Conservation (phyloP, 2,113 vertebrate species). For the Melanotaenia duboulayi region DNA sequence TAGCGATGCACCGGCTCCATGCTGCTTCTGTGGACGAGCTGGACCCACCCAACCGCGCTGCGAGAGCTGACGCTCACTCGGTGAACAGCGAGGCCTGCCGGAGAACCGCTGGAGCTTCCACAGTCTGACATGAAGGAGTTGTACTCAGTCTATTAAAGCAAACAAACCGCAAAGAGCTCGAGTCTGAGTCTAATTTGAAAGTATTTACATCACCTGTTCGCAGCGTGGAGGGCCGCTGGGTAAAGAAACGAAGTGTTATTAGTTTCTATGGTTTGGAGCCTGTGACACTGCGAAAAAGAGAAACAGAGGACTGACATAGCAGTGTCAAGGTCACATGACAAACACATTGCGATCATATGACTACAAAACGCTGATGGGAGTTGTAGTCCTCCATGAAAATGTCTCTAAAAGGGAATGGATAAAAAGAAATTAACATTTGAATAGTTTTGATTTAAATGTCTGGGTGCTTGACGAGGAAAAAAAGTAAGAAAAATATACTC, state of each 20-base stretch:
- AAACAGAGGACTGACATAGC: conserved; percentile 36
- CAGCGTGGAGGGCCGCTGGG: not conserved
- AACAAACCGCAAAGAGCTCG: not conserved
- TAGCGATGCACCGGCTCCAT: conserved; percentile 44
- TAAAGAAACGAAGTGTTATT: not conserved
- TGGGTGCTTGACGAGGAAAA: too few relatives aligned
- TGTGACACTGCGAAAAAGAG: conserved; percentile 46
- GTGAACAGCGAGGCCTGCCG: conserved; percentile 67
- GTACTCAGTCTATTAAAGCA: not conserved
- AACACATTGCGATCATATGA: conserved; percentile 71
- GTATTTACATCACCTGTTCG: not conserved
- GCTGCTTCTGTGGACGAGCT: conserved; percentile 49
- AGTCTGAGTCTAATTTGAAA: not conserved
- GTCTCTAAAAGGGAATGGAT: too few relatives aligned
- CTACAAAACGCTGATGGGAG: conserved; percentile 17
- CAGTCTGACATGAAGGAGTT: conserved; percentile 33
- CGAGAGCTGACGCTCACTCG: conserved; percentile 48
- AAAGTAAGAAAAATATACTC: too few relatives aligned
- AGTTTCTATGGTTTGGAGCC: conserved; percentile 9
- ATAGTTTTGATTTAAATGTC: too few relatives aligned
- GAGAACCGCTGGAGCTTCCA: conserved; percentile 35
- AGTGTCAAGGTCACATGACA: conserved; percentile 70
- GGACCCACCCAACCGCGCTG: conserved; percentile 53
- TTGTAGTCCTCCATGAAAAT: conserved; percentile 57
- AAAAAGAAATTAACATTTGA: too few relatives aligned